These are phyloP conservation scores for Holothuria glaberrima DNA, from an alignment of 35 echinoderm and acorn worm species.

Conservation along the genomic window DNA sequence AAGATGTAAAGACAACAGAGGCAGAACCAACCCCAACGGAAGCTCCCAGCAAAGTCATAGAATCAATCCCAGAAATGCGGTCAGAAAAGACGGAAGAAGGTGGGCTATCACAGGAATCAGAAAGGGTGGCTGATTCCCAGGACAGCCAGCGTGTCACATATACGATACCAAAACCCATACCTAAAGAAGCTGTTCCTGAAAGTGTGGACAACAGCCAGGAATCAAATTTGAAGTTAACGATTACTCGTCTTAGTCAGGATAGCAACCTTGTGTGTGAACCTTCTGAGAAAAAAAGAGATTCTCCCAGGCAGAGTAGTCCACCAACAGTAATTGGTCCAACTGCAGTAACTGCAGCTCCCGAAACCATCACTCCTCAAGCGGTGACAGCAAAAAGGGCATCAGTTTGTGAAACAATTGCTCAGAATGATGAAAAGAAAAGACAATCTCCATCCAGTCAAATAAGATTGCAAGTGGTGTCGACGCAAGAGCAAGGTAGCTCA, in stretches of 20 bases:
- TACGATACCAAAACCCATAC: slow-evolving; percentile 15
- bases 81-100: not conserved
- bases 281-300: slow-evolving; percentile 9
- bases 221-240: slow-evolving; percentile 49
- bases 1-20: slow-evolving; percentile 31
- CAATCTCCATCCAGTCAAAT: slow-evolving; percentile 52
- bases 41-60: not conserved
- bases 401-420: slow-evolving; percentile 19
- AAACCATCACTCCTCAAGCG: not conserved
- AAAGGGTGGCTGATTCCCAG: not conserved
- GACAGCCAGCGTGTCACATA: slow-evolving; percentile 25
- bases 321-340: not conserved
- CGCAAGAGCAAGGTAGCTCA: slow-evolving; percentile 7
- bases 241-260: slow-evolving; percentile 46
- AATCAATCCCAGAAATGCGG: not conserved
- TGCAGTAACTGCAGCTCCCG: not conserved
- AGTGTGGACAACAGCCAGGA: slow-evolving; percentile 22
- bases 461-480: slow-evolving; percentile 50
- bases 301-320: slow-evolving; percentile 23
- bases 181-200: not conserved
- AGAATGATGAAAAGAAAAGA: slow-evolving; percentile 42
- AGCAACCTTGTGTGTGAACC: slow-evolving; percentile 50
- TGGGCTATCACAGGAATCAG: not conserved
- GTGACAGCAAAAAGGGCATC: not conserved
- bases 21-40: not conserved